A percentile compares a stretch with the other conserved stretches of the same genome.
phyloP scores from a whole-genome alignment of 1,140 invertebrate species.

The Lordiphosa collinella region DNA sequence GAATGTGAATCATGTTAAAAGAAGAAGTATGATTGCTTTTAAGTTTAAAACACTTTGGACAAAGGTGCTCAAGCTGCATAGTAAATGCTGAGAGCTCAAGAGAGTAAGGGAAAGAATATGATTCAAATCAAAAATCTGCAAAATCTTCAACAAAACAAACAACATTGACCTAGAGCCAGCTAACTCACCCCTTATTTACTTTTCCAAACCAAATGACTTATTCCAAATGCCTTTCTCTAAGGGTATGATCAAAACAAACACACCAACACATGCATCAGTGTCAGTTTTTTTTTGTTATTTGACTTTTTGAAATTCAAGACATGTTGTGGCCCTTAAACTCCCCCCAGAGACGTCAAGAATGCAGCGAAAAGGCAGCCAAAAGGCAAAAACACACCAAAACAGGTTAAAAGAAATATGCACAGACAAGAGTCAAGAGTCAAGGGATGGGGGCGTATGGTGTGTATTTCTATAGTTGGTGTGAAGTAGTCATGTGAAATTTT shows the following conservation, averaged over 20 bases:
- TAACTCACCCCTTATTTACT: not conserved
- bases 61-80: no score
- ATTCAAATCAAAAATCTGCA: no score
- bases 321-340: slow-evolving; percentile 23
- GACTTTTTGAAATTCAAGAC: slow-evolving; percentile 55
- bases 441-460: slow-evolving; percentile 24
- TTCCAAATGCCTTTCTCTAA: not conserved
- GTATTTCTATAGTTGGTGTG: slow-evolving; percentile 29
- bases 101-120: no score
- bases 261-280: slow-evolving; percentile 12
- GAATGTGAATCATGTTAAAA: no score
- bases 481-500: slow-evolving; percentile 64
- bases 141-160: no score
- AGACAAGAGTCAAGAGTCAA: slow-evolving; percentile 59
- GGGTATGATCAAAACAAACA: slow-evolving; percentile 34
- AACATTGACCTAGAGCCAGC: no score
- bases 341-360: slow-evolving; percentile 46
- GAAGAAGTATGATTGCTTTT: no score
- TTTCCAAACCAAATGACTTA: not conserved
- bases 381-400: slow-evolving; percentile 44
- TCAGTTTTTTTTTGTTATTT: slow-evolving; percentile 37
- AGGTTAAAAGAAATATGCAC: slow-evolving; percentile 60
- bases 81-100: no score
- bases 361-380: slow-evolving; percentile 42
- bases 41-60: no score